A percentile compares a stretch with the other conserved stretches of the same genome.
These are phyloP conservation scores for Nemotelus nigrinus DNA, from an alignment of 2,888 invertebrate species.

Conservation along the genomic window DNA sequence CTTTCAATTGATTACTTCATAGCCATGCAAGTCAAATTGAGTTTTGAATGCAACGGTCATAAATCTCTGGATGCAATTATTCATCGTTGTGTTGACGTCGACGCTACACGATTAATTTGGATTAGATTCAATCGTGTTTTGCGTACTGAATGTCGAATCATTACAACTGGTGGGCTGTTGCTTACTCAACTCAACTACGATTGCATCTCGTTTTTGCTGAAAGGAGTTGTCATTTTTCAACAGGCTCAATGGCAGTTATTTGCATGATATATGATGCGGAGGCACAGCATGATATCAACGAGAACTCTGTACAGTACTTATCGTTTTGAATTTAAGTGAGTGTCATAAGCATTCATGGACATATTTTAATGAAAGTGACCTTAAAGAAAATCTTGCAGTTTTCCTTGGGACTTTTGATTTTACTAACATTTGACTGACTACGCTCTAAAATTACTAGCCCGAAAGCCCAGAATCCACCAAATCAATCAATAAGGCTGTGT, in stretches of 20 bases:
- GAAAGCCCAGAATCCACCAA: too few species aligned
- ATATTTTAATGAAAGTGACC: too few species aligned
- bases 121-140: constrained; percentile 29
- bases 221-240: not conserved
- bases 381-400: too few species aligned
- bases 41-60: constrained; percentile 29
- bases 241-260: not conserved
- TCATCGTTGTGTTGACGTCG: constrained; percentile 20
- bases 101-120: constrained; percentile 21
- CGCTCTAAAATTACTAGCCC: too few species aligned
- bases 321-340: too few species aligned
- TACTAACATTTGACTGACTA: too few species aligned
- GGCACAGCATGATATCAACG: constrained; percentile 6
- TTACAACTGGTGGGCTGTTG: constrained; percentile 18
- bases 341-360: too few species aligned
- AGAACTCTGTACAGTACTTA: too few species aligned
- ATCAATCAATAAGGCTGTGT: too few species aligned
- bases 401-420: too few species aligned
- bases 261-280: constrained; percentile 27
- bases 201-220: too few species aligned
- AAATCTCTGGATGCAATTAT: constrained; percentile 32
- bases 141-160: not conserved
- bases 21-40: not conserved
- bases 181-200: not conserved
- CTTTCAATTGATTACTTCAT: too few species aligned